Percentiles rank a stretch among this genome's conserved stretches.
Evolutionary conservation across 2,113 vertebrate species (phyloP).

Genomic region (Felis chaus): DNA sequence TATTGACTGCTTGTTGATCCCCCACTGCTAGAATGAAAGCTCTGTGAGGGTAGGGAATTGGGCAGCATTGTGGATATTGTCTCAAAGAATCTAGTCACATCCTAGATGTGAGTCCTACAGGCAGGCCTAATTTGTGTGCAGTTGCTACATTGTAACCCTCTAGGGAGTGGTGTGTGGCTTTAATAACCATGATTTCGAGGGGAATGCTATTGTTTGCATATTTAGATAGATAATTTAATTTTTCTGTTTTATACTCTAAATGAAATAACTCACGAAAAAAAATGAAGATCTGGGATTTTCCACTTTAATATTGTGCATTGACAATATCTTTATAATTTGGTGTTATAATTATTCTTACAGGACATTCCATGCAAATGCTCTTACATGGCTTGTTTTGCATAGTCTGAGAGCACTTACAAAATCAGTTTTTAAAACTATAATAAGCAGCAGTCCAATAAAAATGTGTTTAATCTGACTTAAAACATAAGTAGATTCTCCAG

Average conservation of each 20-base stretch:
- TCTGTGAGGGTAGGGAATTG: not conserved
- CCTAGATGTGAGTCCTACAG: not conserved
- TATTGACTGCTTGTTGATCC: not conserved
- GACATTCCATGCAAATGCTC: not conserved
- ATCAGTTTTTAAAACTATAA: constrained; percentile 33
- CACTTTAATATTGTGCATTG: not conserved
- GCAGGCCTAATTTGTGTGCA: not conserved
- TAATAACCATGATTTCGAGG: constrained; percentile 24
- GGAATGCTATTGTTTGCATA: constrained; percentile 24
- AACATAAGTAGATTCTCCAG: not conserved
- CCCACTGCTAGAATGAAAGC: not conserved
- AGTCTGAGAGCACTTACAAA: constrained; percentile 41
- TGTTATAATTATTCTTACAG: constrained; percentile 16
- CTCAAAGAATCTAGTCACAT: not conserved
- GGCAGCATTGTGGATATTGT: not conserved
- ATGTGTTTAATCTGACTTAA: constrained; percentile 16
- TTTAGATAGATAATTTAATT: constrained; percentile 21
- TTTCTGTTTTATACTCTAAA: constrained; percentile 16
- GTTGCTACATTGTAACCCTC: not conserved
- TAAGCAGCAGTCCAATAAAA: not conserved
- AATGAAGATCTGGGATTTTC: not conserved
- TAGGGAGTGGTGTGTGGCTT: not conserved
- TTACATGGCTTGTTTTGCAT: not conserved
- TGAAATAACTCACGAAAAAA: not conserved
- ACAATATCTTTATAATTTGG: constrained; percentile 47